Base-by-base conservation (phyloP, 1,140 invertebrate species). In the Drosophila trapezifrons region DNA sequence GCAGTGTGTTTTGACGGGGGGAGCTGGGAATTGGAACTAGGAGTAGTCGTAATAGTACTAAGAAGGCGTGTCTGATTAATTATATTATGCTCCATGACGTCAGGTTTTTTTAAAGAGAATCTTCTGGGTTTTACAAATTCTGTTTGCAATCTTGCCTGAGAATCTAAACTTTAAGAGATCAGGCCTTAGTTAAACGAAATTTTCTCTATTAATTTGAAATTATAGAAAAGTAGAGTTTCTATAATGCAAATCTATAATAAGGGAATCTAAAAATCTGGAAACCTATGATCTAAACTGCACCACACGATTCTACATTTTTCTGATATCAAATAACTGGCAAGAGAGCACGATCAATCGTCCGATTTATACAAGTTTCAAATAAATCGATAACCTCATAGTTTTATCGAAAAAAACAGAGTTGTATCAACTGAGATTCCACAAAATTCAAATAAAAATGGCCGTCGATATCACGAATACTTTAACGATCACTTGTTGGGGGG, bases 1-100 rank as follows among this genome's bases (percentile, higher is more conserved):
- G 57, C 51, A 38, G 29, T 47, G 47, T 42, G 37, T 58, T 42
- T 29, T 49, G 35, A 52, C 35, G 37, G 27, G 42, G 51, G 25
- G 51, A 37, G 15, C 40, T 47, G 43, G 38, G 37, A 45, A 35
- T 45, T 40, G 17, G 35, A 27, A 18, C 18, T 32, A 15, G 13
- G 37, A 65, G n/a, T 27, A 22, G 27, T 12, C n/a, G 37, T 54
- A 47, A 32, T 37, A 38, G 6, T 47, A 46, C 13, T 18, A 8
- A 10, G 7, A 54, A 37, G 51, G 51, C 51, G 51, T 37, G 25
- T 27, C 42, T 47, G 25, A 70, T 47, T 57, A 57, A 49, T 71
- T 47, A n/a, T n/a, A 17, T 20, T 70, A 22, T 54, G 51, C 8
- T 54, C n/a, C 51, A 54, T 54, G 51, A 54, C 51, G 29, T 54